Conservation (phyloP, 2,888 invertebrate species). For the Pherbina coryleti region DNA sequence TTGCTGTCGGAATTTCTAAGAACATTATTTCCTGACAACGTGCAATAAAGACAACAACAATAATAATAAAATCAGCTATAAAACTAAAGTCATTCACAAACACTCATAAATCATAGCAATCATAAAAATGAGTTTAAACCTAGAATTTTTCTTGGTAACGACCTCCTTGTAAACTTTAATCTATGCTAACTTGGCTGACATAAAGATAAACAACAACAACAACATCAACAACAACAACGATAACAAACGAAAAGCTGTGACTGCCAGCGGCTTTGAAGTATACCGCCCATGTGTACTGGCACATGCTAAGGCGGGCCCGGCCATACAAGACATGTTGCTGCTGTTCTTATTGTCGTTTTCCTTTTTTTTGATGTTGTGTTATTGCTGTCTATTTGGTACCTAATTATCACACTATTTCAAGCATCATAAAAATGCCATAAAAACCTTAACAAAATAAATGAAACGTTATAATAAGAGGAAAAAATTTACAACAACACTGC, state of each 20-base stretch:
- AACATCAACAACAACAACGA: too few relatives aligned
- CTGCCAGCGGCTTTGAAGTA: not conserved
- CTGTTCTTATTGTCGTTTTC: not conserved
- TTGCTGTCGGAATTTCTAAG: too few relatives aligned
- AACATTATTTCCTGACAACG: too few relatives aligned
- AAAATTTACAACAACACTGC: not conserved
- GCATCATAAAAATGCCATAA: slow-evolving; percentile 50
- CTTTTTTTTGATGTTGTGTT: not conserved
- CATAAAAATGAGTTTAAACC: too few relatives aligned
- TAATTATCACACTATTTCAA: slow-evolving; percentile 55
- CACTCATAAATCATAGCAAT: too few relatives aligned
- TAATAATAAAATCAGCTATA: too few relatives aligned
- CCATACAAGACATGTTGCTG: not conserved
- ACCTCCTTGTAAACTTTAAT: too few relatives aligned
- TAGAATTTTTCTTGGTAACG: too few relatives aligned
- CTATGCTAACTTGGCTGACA: too few relatives aligned
- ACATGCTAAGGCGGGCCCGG: not conserved
- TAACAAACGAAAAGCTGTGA: not conserved
- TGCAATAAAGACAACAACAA: too few relatives aligned
- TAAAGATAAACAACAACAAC: too few relatives aligned
- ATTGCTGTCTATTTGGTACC: slow-evolving; percentile 36
- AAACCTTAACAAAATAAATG: slow-evolving; percentile 49
- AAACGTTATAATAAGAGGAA: slow-evolving; percentile 30
- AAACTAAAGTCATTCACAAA: too few relatives aligned
- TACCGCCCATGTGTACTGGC: not conserved